Base-by-base conservation (phyloP, 2,888 invertebrate species). In the Caradrina kadenii region DNA sequence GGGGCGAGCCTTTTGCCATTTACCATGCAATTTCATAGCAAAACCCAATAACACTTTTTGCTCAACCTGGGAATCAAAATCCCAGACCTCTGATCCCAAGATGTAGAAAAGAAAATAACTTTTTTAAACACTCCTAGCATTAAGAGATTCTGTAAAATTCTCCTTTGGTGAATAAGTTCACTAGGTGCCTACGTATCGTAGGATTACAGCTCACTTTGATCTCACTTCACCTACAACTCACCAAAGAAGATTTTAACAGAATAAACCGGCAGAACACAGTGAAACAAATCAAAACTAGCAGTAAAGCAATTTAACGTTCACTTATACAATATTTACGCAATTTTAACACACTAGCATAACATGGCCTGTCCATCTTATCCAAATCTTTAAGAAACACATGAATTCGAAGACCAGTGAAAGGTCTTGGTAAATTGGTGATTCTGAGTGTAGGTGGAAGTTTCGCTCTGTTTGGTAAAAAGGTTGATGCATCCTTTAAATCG, bases 391-490 rank as follows among this genome's bases (percentile, higher is more conserved):
- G 11, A 19, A 54, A 15, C 0, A 0, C 11, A 26, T 4, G 0
- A 45, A 52, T 39, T 68, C 39, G 31, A 70, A 71, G 72, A 71
- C 65, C 19, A 35, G 13, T 42, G 10, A 77, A 65, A 74, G 88
- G 45, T 88, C 87, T 78, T 19, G 0, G 26, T 75, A 76, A 39
- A 62, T 10, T 87, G 86, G 89, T 81, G 67, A 63, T 63, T 4
- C 13, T 35, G 8, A 49, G 26, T 62, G 31, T 35, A 26, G 26
- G 26, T 26, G 56, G 69, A 68, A 60, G 91, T 90, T 78, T 80
- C 90, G 93, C 86, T 92, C 93, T 93, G 91, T 80, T 93, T 90
- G 80, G 7, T 84, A 88, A 81, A 64, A 83, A 90, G 92, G 91
- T 87, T 88, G 88, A 77, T 84, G 84, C 85, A 91, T 92, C 92